Evolutionary conservation across 2,797 vertebrate species (phyloP).

Genomic region (Coranthus polyacanthus): DNA sequence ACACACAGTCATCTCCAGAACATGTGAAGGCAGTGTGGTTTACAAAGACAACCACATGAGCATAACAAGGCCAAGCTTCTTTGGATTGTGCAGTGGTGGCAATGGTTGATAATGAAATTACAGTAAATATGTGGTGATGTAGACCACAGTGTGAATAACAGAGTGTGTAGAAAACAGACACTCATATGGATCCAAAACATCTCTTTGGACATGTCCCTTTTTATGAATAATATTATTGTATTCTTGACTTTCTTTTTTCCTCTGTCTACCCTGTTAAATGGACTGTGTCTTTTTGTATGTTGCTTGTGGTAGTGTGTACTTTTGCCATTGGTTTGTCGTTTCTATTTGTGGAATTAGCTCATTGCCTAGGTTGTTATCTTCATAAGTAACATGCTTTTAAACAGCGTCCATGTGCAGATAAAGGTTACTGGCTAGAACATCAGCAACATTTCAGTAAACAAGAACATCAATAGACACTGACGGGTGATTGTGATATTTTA

Average conservation of each 20-base stretch:
- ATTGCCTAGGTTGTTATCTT: too few relatives aligned
- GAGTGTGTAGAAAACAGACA: not conserved
- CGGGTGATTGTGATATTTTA: too few relatives aligned
- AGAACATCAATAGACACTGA: too few relatives aligned
- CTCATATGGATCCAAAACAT: not conserved
- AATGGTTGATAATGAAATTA: conserved; percentile 61
- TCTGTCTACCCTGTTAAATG: not conserved
- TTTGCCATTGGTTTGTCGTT: too few relatives aligned
- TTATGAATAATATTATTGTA: not conserved
- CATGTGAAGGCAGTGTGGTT: conserved; percentile 6
- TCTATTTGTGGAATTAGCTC: too few relatives aligned
- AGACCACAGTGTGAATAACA: not conserved
- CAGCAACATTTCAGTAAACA: too few relatives aligned
- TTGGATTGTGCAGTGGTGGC: conserved; percentile 42
- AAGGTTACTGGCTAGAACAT: too few relatives aligned
- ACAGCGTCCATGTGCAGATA: too few relatives aligned
- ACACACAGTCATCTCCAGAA: too few relatives aligned
- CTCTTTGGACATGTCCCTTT: not conserved
- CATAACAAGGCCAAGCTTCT: conserved; percentile 63
- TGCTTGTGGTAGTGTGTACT: too few relatives aligned
- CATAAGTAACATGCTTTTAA: too few relatives aligned
- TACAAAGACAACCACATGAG: conserved; percentile 41
- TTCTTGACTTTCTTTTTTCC: not conserved
- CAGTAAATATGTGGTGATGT: conserved; percentile 58
- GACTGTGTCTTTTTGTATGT: too few relatives aligned